phyloP scores from a whole-genome alignment of 2,888 invertebrate genomes.

The Choristoneura rosaceana region DNA sequence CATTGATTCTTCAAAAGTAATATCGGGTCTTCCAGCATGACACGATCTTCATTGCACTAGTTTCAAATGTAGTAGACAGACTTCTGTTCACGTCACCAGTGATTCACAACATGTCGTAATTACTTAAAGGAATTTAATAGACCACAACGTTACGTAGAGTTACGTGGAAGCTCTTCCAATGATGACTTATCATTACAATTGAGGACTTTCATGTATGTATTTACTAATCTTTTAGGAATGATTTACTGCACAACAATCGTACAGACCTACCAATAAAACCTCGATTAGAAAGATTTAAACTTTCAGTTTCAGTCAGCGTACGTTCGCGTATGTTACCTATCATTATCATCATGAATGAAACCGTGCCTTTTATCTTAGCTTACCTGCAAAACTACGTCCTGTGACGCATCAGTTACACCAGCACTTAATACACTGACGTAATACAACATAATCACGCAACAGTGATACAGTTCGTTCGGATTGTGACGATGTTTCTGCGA shows the following conservation, averaged over 20 bases:
- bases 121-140: constrained; percentile 6
- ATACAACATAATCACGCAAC: constrained; percentile 40
- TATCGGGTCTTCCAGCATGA: constrained; percentile 7
- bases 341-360: constrained; percentile 32
- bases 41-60: not conserved
- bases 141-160: constrained; percentile 14
- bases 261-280: constrained; percentile 5
- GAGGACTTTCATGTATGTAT: not conserved
- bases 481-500: constrained; percentile 74
- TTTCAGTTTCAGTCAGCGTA: constrained; percentile 3
- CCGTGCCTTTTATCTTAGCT: constrained; percentile 34
- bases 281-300: constrained; percentile 6
- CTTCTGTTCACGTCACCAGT: constrained; percentile 7
- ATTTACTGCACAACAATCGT: too few species aligned
- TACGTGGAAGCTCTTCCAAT: not conserved
- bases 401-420: constrained; percentile 56
- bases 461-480: constrained; percentile 62
- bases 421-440: constrained; percentile 57
- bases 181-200: not conserved
- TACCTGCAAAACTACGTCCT: constrained; percentile 49
- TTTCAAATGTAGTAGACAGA: not conserved
- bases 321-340: constrained; percentile 11
- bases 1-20: constrained; percentile 3
- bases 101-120: constrained; percentile 21
- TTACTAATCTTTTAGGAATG: not conserved